phyloP scores from a whole-genome alignment of 2,113 vertebrate genomes.

The Sus scrofa region DNA sequence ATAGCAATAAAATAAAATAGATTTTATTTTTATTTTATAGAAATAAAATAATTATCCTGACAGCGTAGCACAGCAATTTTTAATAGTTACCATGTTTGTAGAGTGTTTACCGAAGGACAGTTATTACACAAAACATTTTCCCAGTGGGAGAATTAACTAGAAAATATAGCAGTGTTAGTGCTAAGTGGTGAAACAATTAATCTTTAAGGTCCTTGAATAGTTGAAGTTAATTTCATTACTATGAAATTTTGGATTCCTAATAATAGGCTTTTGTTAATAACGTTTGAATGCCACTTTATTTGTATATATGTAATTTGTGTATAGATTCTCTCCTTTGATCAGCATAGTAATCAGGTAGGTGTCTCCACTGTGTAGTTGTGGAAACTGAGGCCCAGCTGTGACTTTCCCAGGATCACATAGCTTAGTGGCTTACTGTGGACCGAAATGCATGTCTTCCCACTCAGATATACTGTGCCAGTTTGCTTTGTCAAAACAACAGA shows the following conservation, averaged over 20 bases:
- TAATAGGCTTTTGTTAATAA: not conserved
- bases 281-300: not conserved
- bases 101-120: not conserved
- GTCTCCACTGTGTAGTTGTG: not conserved
- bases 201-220: not conserved
- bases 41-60: conserved; percentile 1
- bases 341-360: not conserved
- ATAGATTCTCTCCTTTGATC: not conserved
- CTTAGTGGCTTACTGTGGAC: not conserved
- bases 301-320: not conserved
- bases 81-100: not conserved
- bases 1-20: conserved; percentile 38
- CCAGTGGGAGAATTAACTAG: not conserved
- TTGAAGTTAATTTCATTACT: not conserved
- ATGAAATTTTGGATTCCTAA: not conserved
- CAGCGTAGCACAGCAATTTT: not conserved
- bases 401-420: not conserved
- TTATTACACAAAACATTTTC: conserved; percentile 27
- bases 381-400: not conserved
- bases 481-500: not conserved
- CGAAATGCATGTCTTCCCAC: not conserved
- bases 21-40: conserved; percentile 28
- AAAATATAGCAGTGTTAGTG: not conserved
- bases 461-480: not conserved
- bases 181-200: not conserved